A percentile compares a stretch with the other conserved stretches of the same genome.
Evolutionary conservation across 2,113 vertebrate genomes (phyloP).

Genomic region (Semnopithecus entellus): DNA sequence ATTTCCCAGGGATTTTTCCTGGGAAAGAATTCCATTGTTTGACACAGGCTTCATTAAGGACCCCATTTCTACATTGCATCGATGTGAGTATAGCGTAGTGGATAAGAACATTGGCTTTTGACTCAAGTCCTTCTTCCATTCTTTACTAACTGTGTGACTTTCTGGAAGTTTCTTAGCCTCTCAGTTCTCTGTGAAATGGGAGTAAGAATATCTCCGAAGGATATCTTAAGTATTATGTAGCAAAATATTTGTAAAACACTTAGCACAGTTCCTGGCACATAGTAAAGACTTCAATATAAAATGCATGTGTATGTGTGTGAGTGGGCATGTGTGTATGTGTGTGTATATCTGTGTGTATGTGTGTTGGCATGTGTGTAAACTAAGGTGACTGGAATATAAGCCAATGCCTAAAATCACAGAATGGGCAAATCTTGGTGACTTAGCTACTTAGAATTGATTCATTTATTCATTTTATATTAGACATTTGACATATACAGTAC

Average conservation of each 20-base stretch:
- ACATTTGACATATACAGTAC: background rate
- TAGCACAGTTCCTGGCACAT: background rate
- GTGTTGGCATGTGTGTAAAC: background rate
- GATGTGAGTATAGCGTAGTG: background rate
- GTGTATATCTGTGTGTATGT: background rate
- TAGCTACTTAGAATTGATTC: background rate
- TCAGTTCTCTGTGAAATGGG: background rate
- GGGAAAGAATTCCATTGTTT: background rate
- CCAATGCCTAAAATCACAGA: background rate
- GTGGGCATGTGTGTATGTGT: background rate
- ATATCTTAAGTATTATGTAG: background rate
- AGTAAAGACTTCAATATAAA: background rate
- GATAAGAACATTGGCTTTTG: background rate
- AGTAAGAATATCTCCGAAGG: background rate
- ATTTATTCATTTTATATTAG: conserved; percentile 31
- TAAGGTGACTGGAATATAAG: background rate
- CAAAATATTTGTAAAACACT: background rate
- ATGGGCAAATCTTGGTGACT: background rate
- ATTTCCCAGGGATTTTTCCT: background rate
- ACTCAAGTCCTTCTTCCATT: background rate
- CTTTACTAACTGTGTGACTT: background rate
- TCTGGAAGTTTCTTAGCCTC: background rate
- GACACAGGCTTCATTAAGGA: background rate
- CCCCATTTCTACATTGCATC: background rate
- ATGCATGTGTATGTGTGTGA: background rate